Conservation (phyloP, 2,888 invertebrate genomes). For the Himalopsyche kuldschensis region DNA sequence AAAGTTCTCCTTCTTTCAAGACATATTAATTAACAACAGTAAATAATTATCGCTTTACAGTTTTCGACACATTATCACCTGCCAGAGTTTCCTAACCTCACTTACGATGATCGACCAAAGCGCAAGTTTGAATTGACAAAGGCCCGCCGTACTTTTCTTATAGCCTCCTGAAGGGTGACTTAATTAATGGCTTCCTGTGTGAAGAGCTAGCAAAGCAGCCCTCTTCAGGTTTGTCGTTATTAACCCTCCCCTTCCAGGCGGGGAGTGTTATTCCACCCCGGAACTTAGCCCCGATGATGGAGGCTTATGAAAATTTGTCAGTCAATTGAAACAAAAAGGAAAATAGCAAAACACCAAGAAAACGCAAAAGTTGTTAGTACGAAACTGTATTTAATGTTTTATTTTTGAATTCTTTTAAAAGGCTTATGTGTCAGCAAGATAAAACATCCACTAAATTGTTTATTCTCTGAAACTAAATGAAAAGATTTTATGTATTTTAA, state of each 20-base stretch:
- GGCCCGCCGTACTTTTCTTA: background rate
- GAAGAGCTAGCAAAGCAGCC: conserved; percentile 12
- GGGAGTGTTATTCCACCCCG: background rate
- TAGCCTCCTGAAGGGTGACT: conserved; percentile 1
- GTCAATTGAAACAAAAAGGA: background rate
- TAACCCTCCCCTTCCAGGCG: background rate
- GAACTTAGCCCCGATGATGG: background rate
- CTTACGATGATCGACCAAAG: background rate
- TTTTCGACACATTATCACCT: background rate
- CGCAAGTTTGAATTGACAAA: background rate
- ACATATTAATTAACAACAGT: background rate
- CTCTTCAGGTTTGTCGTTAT: background rate
- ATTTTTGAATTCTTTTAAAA: too few relatives aligned
- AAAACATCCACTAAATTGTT: too few relatives aligned
- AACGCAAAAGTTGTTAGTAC: too few relatives aligned
- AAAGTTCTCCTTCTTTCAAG: too few relatives aligned
- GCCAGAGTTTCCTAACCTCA: background rate
- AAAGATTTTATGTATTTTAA: too few relatives aligned
- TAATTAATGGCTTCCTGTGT: conserved; percentile 25
- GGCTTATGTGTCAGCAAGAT: too few relatives aligned
- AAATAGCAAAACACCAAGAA: background rate
- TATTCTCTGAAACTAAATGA: too few relatives aligned
- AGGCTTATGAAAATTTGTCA: background rate
- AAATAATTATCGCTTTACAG: background rate
- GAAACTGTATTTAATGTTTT: too few relatives aligned